phyloP scores from a whole-genome alignment of 2,888 invertebrate genomes.

The Gymnoscelis rufifasciata region DNA sequence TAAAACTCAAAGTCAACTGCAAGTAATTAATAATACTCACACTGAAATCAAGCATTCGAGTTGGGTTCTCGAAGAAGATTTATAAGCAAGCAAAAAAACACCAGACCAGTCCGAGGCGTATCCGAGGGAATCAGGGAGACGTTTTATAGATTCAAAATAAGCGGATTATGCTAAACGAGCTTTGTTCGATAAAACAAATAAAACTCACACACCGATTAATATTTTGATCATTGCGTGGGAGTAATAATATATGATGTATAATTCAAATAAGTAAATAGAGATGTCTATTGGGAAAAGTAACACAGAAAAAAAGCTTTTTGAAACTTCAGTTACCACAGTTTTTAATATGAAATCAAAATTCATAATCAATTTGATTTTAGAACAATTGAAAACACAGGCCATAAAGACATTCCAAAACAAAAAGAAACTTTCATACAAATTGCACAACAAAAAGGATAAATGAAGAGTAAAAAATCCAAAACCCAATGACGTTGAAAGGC shows the following conservation, averaged over 20 bases:
- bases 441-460: not conserved
- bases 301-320: too few relatives aligned
- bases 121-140: conserved; percentile 41
- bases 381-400: too few relatives aligned
- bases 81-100: conserved; percentile 35
- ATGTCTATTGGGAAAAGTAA: too few relatives aligned
- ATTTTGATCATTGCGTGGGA: conserved; percentile 22
- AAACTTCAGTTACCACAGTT: too few relatives aligned
- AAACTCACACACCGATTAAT: conserved; percentile 36
- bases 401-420: not conserved
- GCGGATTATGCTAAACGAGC: conserved; percentile 59
- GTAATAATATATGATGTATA: conserved; percentile 10
- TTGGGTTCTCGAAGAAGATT: conserved; percentile 23
- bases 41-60: conserved; percentile 31
- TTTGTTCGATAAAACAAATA: conserved; percentile 29
- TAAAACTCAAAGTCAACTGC: too few relatives aligned
- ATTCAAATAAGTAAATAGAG: too few relatives aligned
- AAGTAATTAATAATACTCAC: conserved; percentile 24
- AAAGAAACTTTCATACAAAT: not conserved
- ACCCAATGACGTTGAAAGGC: conserved; percentile 20
- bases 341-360: too few relatives aligned
- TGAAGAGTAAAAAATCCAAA: conserved; percentile 1
- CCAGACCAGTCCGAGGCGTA: conserved; percentile 45
- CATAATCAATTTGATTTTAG: too few relatives aligned
- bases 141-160: conserved; percentile 48